A percentile compares a stretch with the other conserved stretches of the same genome.
Evolutionary conservation across 2,113 vertebrate genomes (phyloP).

Genomic region (Nycticryphes semicollaris): DNA sequence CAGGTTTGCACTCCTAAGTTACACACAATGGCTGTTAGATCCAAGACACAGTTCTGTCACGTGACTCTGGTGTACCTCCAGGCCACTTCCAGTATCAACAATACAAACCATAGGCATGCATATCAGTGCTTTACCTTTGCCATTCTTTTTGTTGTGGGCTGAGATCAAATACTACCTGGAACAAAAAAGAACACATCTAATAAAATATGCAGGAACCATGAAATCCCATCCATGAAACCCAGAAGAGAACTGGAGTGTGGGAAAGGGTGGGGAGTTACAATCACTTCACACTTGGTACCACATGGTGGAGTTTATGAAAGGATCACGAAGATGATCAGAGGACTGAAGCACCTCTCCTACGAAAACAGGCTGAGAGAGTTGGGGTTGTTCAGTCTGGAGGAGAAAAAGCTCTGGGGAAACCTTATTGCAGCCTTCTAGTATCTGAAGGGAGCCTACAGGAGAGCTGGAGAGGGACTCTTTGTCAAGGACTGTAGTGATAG

Average conservation of each 20-base stretch:
- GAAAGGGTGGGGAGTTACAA: background rate
- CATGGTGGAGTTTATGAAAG: background rate
- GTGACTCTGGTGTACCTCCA: background rate
- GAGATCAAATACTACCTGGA: conserved; percentile 92
- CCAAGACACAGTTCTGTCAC: background rate
- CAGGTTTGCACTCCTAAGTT: background rate
- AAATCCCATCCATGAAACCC: background rate
- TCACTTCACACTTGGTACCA: background rate
- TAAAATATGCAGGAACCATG: background rate
- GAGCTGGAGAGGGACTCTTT: no score
- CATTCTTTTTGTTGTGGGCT: conserved; percentile 88
- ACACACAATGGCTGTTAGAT: background rate
- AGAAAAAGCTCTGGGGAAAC: no score
- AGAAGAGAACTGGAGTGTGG: background rate
- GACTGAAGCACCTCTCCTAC: no score
- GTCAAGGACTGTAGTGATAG: no score
- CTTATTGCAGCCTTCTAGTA: no score
- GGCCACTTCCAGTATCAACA: background rate
- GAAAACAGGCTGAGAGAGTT: no score
- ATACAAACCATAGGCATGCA: background rate
- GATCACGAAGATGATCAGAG: no score
- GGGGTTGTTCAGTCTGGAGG: no score
- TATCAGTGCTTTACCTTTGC: conserved; percentile 84
- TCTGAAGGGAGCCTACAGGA: no score
- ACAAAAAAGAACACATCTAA: conserved; percentile 45